Conservation (phyloP, 2,113 vertebrate genomes). For the Pongo pygmaeus region DNA sequence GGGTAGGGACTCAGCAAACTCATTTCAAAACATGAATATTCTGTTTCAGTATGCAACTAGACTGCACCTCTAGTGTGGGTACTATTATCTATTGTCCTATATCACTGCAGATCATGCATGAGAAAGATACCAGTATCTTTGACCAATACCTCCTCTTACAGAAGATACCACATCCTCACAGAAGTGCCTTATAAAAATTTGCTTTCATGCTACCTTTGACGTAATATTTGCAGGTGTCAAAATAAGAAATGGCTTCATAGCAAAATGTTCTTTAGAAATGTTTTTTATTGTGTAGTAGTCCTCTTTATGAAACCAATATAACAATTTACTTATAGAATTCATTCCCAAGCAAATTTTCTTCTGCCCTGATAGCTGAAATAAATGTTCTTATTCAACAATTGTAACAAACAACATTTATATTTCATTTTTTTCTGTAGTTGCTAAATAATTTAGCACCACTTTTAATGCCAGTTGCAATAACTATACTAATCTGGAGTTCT, state of each 20-base stretch:
- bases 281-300: background rate
- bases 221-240: background rate
- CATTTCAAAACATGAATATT: background rate
- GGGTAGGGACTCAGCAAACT: background rate
- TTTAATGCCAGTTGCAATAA: background rate
- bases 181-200: background rate
- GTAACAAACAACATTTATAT: background rate
- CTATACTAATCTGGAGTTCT: background rate
- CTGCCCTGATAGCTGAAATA: background rate
- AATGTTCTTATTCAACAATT: background rate
- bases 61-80: background rate
- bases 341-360: background rate
- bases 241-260: background rate
- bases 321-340: background rate
- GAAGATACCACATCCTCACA: background rate
- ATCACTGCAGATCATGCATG: background rate
- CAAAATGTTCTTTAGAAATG: background rate
- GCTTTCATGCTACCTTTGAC: background rate
- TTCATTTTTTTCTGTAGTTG: background rate
- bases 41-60: background rate
- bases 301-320: background rate
- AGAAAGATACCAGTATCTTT: background rate
- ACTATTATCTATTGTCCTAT: background rate
- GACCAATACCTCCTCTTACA: background rate
- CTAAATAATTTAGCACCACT: background rate